These are phyloP conservation scores for Lonchura striata DNA, from an alignment of 2,113 vertebrate genomes.

Conservation along the genomic window DNA sequence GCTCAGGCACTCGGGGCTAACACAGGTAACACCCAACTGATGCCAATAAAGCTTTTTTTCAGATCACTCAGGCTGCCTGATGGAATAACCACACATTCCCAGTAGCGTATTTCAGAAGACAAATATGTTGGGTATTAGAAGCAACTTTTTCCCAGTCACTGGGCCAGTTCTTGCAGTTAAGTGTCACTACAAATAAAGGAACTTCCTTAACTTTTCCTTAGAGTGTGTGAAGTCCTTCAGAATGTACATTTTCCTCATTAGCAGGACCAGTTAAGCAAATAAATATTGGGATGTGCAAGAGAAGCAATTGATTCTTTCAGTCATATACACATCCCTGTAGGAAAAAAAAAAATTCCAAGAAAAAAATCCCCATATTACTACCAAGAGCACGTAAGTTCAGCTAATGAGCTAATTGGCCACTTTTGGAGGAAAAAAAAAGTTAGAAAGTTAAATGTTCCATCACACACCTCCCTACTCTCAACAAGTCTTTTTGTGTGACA, in stretches of 20 bases:
- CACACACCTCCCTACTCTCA: background rate
- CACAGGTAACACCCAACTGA: background rate
- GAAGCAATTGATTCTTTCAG: background rate
- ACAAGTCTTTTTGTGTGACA: background rate
- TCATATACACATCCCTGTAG: background rate
- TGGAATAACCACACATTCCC: background rate
- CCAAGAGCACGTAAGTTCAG: accelerated
- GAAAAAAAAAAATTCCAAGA: background rate
- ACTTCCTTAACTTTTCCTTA: background rate
- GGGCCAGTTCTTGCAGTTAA: background rate
- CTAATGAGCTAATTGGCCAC: background rate
- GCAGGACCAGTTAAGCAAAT: background rate
- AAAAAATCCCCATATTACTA: background rate
- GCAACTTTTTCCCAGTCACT: background rate
- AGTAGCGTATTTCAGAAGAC: background rate
- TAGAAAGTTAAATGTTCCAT: background rate
- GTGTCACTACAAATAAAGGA: background rate
- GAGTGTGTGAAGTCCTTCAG: background rate
- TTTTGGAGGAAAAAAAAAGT: background rate
- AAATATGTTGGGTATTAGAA: background rate
- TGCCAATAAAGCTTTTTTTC: background rate
- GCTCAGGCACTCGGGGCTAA: background rate
- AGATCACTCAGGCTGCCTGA: background rate
- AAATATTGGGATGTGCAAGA: background rate
- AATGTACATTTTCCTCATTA: background rate